Evolutionary conservation across 2,888 invertebrate species (phyloP).

Genomic region (Pollenia griseotomentosa): DNA sequence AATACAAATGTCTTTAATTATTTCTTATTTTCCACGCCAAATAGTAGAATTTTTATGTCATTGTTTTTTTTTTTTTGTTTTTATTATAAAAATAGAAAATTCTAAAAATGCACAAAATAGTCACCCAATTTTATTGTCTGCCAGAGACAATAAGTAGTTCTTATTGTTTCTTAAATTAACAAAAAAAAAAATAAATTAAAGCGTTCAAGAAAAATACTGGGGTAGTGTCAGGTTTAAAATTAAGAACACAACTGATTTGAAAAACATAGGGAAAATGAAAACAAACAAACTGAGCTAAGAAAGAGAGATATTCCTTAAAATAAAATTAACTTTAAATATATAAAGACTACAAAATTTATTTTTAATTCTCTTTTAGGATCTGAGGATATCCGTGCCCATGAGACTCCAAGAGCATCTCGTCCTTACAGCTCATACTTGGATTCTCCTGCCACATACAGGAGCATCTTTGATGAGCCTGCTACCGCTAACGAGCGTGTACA

Average conservation of each 20-base stretch:
- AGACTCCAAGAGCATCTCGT: constrained; percentile 89
- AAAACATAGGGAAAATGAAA: constrained; percentile 5
- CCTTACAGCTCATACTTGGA: constrained; percentile 89
- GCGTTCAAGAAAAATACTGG: constrained; percentile 35
- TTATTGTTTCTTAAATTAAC: background rate
- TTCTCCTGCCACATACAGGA: constrained; percentile 91
- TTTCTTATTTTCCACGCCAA: background rate
- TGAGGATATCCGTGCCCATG: constrained; percentile 95
- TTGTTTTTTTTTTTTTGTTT: background rate
- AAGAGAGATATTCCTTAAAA: background rate
- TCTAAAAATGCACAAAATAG: constrained; percentile 16
- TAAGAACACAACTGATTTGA: constrained; percentile 57
- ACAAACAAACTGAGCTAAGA: background rate
- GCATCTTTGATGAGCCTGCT: constrained; percentile 94
- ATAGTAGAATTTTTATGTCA: background rate
- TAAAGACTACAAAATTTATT: background rate
- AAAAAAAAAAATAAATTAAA: background rate
- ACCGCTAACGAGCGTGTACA: constrained; percentile 93
- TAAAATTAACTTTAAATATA: no score
- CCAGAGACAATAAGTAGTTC: background rate
- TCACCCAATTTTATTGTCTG: constrained; percentile 51
- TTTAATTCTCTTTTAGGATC: constrained; percentile 87
- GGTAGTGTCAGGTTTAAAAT: constrained; percentile 54
- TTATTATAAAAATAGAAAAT: constrained; percentile 33
- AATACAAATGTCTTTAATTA: background rate